Conservation (phyloP, 2,113 vertebrate genomes). For the Vimba vimba region DNA sequence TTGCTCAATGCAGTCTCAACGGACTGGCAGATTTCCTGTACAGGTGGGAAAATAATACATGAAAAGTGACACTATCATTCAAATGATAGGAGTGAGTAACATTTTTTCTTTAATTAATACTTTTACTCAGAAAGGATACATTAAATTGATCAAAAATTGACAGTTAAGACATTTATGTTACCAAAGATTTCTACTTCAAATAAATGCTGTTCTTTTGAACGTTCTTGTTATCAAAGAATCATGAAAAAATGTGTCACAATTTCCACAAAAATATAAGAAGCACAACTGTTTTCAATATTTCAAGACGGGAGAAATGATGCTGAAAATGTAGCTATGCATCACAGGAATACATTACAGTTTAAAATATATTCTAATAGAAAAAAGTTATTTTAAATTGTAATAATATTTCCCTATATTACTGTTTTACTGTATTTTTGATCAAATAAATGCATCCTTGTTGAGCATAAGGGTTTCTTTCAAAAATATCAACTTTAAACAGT, state of each 20-base stretch:
- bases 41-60: constrained; percentile 72
- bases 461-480: too few relatives aligned
- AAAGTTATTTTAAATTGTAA: too few relatives aligned
- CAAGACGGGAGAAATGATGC: not conserved
- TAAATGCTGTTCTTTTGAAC: not conserved
- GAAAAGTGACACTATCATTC: not conserved
- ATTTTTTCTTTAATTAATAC: not conserved
- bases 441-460: too few relatives aligned
- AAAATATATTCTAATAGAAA: too few relatives aligned
- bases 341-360: too few relatives aligned
- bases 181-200: not conserved
- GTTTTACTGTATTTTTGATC: not conserved
- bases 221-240: not conserved
- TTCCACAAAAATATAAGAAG: not conserved
- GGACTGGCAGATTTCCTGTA: constrained; percentile 88
- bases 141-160: not conserved
- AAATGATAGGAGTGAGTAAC: not conserved
- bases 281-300: not conserved
- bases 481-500: too few relatives aligned
- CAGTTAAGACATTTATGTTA: not conserved
- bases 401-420: too few relatives aligned
- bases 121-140: not conserved
- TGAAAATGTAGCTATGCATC: not conserved
- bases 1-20: constrained; percentile 84
- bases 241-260: not conserved